Base-by-base conservation (phyloP, 2,113 vertebrate genomes). In the Rhinoptilus africanus region DNA sequence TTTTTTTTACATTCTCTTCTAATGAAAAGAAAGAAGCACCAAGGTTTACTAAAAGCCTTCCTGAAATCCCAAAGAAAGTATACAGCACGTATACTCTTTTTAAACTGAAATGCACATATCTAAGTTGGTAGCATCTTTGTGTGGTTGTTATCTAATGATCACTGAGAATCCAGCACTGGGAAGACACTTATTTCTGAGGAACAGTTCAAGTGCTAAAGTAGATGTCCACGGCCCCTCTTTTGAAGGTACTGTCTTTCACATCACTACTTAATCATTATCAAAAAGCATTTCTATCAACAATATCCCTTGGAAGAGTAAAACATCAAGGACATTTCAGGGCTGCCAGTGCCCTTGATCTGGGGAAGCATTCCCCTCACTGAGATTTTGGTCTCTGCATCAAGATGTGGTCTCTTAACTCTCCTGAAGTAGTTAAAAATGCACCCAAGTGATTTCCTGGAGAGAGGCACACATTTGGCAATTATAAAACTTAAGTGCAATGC, bases 241-340 rank as follows among this genome's bases (percentile, higher is more conserved):
- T 74, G 41, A 90, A 92, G 71, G 48, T 37, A 57, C 57, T 9
- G 9, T 19, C n/a, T 22, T 59, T 34, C 64, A 66, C 60, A 69
- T 74, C 57, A 41, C 20, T 60, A 22, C 22, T 78, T 39, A 45
- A 11, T 32, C 66, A 74, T 77, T 63, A 51, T 64, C 87, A 51
- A 94, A 81, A 93, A 76, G 12, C 43, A 63, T 80, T 74, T 43
- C 53, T 35, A 93, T 78, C 79, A 88, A 89, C 80, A 91, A 63
- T 86, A 79, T 43, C 74, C 67, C 91, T 93, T 92, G 27, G 54
- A 81, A 93, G 72, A 81, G 74, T 54, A 60, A 90, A 94, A 75
- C 24, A 68, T 39, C 10, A 74, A 73, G 63, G 48, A 54, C 14
- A 10, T 57, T 72, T 84, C 59, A 89, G 56, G 41, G 30, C 48